Evolutionary conservation across 2,888 invertebrate species (phyloP), one percentile per base, ranked within the genome.

Genomic region (Xestia sexstrigata): DNA sequence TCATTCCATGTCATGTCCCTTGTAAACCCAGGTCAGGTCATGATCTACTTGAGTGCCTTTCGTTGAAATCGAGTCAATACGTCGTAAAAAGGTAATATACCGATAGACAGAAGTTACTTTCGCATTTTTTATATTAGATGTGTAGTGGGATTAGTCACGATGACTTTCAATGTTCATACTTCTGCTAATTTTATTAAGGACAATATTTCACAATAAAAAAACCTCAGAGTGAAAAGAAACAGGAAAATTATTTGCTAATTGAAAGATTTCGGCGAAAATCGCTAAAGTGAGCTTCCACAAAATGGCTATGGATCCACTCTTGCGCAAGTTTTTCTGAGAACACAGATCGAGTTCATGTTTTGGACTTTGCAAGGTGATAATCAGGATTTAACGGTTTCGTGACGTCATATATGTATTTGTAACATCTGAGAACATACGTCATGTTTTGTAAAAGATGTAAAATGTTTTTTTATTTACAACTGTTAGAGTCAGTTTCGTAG

Each of bases 281-380:
- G 60, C 72, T 26, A 42, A 20, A 15, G 52, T 42, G 17, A 11
- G 52, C 76, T 71, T 76, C 35, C 39, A 55, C 67, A 66, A 58
- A 72, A n/a, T 23, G 45, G 20, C 8, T 39, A 58, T 26, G 55
- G n/a, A 72, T 65, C 63, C 58, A 58, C 13, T 74, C 67, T 78
- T 84, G 70, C 63, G 55, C 75, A 78, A 78, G n/a, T 52, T 60
- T 49, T 84, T 81, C 83, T 77, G 67, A 23, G 84, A 75, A 84
- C 3, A 4, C 60, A 17, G 60, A 67, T 73, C n/a, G 58, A 47
- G 17, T 58, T 49, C 15, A 62, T 35, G 55, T 39, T 74, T 76
- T 80, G 45, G 62, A 83, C 81, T 81, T 70, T 76, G n/a, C 17
- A 82, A 72, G 65, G 47, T 80, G 80, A 76, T 70, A 76, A 76